Conservation (phyloP, 2,888 invertebrate genomes). For the Pomacea canaliculata region DNA sequence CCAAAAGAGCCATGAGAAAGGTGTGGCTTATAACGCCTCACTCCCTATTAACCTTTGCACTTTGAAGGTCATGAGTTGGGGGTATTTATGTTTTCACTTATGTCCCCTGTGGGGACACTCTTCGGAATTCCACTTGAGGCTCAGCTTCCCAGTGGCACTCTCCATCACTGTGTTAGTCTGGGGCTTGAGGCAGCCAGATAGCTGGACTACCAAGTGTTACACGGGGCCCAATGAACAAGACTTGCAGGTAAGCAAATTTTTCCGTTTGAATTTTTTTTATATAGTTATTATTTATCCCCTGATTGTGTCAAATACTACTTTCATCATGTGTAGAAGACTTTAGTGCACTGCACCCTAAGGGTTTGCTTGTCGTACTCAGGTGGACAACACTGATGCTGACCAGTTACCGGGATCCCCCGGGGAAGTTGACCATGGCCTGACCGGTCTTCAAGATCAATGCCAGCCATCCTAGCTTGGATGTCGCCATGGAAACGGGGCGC, state of each 20-base stretch:
- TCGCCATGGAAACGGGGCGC: constrained; percentile 76
- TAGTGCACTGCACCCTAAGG: no score
- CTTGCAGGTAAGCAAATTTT: constrained; percentile 66
- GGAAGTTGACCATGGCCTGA: constrained; percentile 73
- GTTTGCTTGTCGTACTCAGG: constrained; percentile 32
- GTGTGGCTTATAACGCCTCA: no score
- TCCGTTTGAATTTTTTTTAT: no score
- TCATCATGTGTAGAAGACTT: no score
- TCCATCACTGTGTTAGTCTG: constrained; percentile 1
- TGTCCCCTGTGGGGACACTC: no score
- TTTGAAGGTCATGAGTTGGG: no score
- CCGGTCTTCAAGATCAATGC: constrained; percentile 75
- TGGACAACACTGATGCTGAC: constrained; percentile 72
- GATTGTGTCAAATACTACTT: no score
- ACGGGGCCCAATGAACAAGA: constrained; percentile 59
- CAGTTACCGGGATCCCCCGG: constrained; percentile 77
- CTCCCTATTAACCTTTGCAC: no score
- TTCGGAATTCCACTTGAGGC: neutral
- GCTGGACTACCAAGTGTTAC: constrained; percentile 74
- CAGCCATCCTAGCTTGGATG: constrained; percentile 75
- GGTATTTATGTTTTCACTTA: no score
- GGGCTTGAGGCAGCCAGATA: constrained; percentile 50
- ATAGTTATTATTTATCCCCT: no score
- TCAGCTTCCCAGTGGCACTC: constrained; percentile 14
- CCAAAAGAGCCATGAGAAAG: no score